A percentile compares a stretch with the other conserved stretches of the same genome.
Evolutionary conservation across 2,113 vertebrate species (phyloP).

Genomic region (Cettia cetti): DNA sequence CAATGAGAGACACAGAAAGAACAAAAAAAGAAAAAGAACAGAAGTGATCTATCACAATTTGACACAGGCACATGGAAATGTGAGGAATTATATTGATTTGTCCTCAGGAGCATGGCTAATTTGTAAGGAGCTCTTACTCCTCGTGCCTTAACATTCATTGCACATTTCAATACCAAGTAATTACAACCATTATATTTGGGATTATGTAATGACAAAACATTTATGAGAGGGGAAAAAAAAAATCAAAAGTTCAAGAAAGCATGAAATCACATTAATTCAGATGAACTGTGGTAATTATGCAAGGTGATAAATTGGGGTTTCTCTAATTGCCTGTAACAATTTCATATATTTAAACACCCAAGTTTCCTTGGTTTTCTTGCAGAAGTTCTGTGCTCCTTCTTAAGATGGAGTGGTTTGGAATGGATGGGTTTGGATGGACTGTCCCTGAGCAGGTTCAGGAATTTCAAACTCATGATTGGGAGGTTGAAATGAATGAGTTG

Average conservation of each 20-base stretch:
- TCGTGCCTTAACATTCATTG: not conserved
- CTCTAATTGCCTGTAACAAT: conserved; percentile 28
- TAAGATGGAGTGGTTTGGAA: not conserved
- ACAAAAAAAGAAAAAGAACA: not conserved
- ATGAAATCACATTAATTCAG: conserved; percentile 59
- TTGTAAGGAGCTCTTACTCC: not conserved
- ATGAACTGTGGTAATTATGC: conserved; percentile 42
- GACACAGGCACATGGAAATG: not conserved
- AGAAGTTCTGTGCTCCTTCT: not conserved
- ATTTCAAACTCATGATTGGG: fast-evolving
- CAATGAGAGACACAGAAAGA: not conserved
- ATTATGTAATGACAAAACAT: conserved; percentile 48
- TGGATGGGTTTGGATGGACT: not conserved
- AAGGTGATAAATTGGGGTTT: conserved; percentile 39
- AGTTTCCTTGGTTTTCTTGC: not conserved
- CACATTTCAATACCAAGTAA: conserved; percentile 34
- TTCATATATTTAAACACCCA: not conserved
- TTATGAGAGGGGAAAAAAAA: not conserved
- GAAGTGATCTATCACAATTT: not conserved
- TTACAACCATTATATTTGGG: conserved; percentile 17
- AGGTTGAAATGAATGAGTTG: not conserved
- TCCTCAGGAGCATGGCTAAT: not conserved
- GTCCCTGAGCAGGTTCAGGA: not conserved
- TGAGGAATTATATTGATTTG: not conserved
- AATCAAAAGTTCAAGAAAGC: conserved; percentile 56